phyloP scores from a whole-genome alignment of 2,797 vertebrate species.

The Coilia nasus region DNA sequence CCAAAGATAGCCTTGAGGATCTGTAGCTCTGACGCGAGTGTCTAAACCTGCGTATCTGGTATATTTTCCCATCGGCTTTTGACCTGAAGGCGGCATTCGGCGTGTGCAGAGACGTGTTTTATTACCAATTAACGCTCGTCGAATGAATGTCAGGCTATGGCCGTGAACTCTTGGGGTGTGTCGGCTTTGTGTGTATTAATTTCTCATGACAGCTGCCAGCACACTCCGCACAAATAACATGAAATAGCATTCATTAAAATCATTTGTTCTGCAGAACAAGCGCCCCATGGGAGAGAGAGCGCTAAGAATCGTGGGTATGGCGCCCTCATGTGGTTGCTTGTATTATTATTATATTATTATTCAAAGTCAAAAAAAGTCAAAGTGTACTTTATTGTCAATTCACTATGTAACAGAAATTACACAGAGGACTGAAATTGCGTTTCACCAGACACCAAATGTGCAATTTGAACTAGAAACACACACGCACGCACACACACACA shows the following conservation, averaged over 20 bases:
- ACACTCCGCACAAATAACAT: neutral
- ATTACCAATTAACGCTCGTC: neutral
- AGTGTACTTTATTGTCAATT: no score
- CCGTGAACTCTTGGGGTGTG: neutral
- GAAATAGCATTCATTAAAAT: neutral
- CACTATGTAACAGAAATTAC: no score
- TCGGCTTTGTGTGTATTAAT: neutral
- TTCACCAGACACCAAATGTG: no score
- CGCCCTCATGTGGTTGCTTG: constrained; percentile 64
- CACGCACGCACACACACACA: no score
- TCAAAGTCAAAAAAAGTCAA: no score
- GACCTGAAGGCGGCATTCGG: constrained; percentile 1
- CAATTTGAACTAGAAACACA: no score
- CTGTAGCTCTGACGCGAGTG: neutral
- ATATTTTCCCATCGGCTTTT: constrained; percentile 12
- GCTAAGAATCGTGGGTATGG: constrained; percentile 39
- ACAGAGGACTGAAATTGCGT: no score
- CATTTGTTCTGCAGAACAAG: neutral
- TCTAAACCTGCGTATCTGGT: neutral
- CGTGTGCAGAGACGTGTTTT: neutral
- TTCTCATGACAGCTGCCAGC: neutral
- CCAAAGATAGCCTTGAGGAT: constrained; percentile 23
- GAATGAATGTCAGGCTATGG: constrained; percentile 3
- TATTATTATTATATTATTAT: neutral
- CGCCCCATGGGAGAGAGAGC: neutral